A percentile compares a stretch with the other conserved stretches of the same genome.
phyloP scores from a whole-genome alignment of 2,888 invertebrate genomes.

The Scaptodrosophila latifasciaeformis region DNA sequence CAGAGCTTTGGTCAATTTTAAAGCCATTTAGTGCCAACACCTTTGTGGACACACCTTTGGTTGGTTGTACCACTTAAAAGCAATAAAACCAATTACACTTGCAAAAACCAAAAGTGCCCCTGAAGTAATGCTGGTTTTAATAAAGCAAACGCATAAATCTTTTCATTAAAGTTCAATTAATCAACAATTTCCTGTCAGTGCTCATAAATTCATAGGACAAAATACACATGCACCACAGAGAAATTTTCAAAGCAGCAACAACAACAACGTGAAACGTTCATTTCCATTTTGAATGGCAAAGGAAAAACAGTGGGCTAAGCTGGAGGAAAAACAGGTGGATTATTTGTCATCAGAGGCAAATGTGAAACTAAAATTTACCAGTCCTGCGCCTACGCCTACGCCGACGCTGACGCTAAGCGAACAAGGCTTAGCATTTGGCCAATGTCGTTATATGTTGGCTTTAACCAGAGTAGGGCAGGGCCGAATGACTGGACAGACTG shows the following conservation, averaged over 20 bases:
- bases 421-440: background rate
- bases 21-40: conserved; percentile 42
- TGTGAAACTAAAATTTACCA: conserved; percentile 48
- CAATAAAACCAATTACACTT: background rate
- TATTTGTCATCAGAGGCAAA: conserved; percentile 45
- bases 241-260: no score
- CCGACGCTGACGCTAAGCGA: conserved; percentile 18
- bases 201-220: conserved; percentile 48
- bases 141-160: conserved; percentile 63
- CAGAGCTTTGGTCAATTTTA: no score
- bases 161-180: conserved; percentile 67
- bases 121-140: conserved; percentile 38
- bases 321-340: conserved; percentile 26
- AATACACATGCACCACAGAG: conserved; percentile 1
- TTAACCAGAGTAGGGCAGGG: conserved; percentile 1
- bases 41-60: background rate
- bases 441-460: background rate
- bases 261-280: no score
- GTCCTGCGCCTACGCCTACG: conserved; percentile 52
- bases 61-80: background rate
- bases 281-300: no score
- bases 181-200: conserved; percentile 58
- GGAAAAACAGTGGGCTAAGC: background rate
- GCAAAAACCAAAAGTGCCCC: conserved; percentile 1
- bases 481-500: background rate